Base-by-base conservation (phyloP, 2,888 invertebrate species). In the Craniophora ligustri region DNA sequence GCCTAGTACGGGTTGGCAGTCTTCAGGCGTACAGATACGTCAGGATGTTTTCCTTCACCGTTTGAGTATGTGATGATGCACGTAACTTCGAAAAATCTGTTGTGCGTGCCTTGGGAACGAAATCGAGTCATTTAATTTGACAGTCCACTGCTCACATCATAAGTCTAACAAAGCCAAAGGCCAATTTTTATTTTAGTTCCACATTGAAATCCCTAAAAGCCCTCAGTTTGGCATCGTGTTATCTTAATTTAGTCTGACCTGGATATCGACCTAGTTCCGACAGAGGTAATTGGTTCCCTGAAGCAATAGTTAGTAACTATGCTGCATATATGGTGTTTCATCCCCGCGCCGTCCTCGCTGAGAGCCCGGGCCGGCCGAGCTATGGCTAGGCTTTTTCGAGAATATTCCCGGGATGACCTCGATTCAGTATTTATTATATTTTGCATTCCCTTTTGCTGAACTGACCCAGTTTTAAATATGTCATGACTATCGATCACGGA, bases 261-360 rank as follows among this genome's bases (percentile, higher is more conserved):
- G 32, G 5, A 34, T 42, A 61, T 61, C 46, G 46, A 53, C 38
- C 38, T 15, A 19, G 41, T 58, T 65, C 58, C 32, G 15, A 32
- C 30, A n/a, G 15, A 40, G 14, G 46, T 60, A 66, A 51, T 45
- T 51, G 32, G 19, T 38, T 58, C 39, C 35, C 13, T 7, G 19
- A 13, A 19, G 21, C 23, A 40, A 14, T n/a, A 11, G 38, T 38
- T 15, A 14, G 26, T 38, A 39, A 19, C 23, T 18, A 26, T 40
- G 41, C 19, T 31, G 14, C n/a, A 36, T 31, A 18, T 23, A 14
- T 26, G 11, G 1, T n/a, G 5, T n/a, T 26, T 49, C 30, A 39
- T 35, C 49, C 23, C 16, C 30, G 8, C 11, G 6, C 6, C 2
- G n/a, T 18, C 19, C 34, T 31, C 35, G 14, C 18, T 11, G 16